A percentile compares a stretch with the other conserved stretches of the same genome.
Conservation (phyloP, 2,888 invertebrate genomes). For the Girardia tigrina region DNA sequence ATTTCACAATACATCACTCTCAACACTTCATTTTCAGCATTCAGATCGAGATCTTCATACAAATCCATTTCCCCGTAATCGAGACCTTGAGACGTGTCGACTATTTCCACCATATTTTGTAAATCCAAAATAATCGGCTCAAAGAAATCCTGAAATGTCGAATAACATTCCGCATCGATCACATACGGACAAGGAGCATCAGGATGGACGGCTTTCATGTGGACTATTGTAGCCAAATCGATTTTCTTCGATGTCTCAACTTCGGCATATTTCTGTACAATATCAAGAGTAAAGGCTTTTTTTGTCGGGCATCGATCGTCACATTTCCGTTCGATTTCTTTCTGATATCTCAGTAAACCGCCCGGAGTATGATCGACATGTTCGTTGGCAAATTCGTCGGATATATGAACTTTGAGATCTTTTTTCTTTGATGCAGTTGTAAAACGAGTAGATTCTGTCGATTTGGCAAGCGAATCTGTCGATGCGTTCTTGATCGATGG, state of each 20-base stretch:
- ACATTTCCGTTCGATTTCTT: background rate
- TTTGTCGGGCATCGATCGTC: background rate
- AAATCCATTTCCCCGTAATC: background rate
- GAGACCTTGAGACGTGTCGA: background rate
- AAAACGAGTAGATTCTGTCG: background rate
- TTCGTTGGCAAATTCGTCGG: background rate
- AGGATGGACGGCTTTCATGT: background rate
- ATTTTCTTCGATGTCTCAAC: background rate
- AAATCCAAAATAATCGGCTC: background rate
- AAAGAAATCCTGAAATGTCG: background rate
- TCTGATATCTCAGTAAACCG: background rate
- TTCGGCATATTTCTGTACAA: background rate
- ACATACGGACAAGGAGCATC: background rate
- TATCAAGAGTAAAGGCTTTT: background rate
- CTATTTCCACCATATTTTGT: background rate
- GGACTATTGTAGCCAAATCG: background rate
- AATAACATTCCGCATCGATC: background rate
- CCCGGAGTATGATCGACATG: background rate
- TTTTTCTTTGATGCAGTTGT: background rate
- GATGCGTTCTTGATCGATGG: too few relatives aligned
- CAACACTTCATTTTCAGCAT: background rate
- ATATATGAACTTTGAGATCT: background rate
- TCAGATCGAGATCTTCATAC: background rate
- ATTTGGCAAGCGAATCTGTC: background rate
- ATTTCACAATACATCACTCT: slow-evolving; percentile 3